Evolutionary conservation across 2,797 vertebrate species (phyloP).

Genomic region (Acipenser oxyrinchus): DNA sequence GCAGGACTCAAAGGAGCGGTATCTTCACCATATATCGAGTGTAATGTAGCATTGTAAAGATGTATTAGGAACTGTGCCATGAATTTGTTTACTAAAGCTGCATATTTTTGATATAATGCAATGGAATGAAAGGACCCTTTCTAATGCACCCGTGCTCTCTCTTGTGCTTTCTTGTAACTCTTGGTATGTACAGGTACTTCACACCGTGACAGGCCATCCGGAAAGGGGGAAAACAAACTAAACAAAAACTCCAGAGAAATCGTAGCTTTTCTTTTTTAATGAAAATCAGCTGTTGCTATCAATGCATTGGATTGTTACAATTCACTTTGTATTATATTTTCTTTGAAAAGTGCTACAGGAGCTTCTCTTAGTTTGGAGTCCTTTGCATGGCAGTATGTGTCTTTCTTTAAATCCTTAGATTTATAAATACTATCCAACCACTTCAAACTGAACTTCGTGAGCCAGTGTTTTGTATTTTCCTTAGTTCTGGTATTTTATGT

Average conservation of each 20-base stretch:
- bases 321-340: conserved; percentile 20
- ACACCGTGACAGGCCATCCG: conserved; percentile 58
- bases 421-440: conserved; percentile 9
- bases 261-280: conserved; percentile 70
- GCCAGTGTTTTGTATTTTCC: no score
- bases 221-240: background rate
- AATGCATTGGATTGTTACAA: conserved; percentile 26
- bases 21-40: conserved; percentile 45
- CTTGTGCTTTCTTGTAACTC: conserved; percentile 69
- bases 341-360: conserved; percentile 24
- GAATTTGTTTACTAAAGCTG: conserved; percentile 78
- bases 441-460: background rate
- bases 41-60: conserved; percentile 79
- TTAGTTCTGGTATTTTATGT: no score
- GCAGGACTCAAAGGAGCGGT: conserved; percentile 24
- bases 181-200: conserved; percentile 67
- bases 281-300: conserved; percentile 37
- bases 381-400: conserved; percentile 19
- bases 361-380: background rate
- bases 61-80: conserved; percentile 66
- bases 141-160: conserved; percentile 54
- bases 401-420: conserved; percentile 1
- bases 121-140: conserved; percentile 67
- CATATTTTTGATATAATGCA: conserved; percentile 86
- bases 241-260: conserved; percentile 39